Base-by-base conservation (phyloP, 2,113 vertebrate genomes). In the Lophotis ruficrista region DNA sequence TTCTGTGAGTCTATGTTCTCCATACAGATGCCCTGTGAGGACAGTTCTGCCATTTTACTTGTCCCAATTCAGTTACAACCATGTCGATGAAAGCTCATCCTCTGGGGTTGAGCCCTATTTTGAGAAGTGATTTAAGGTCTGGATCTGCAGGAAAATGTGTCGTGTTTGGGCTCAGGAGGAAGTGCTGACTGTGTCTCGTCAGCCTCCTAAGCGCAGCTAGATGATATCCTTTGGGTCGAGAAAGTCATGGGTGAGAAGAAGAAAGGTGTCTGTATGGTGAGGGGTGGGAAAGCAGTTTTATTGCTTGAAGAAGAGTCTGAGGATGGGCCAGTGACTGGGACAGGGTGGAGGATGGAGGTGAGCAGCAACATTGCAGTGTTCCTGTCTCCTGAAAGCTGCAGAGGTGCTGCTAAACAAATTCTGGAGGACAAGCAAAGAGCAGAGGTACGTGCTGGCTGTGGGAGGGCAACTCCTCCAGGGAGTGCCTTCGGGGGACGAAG, bases 21-120 rank as follows among this genome's bases (percentile, higher is more conserved):
- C 0, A 0, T 57, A 8, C 17, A 1, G 2, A 24, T 27, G 25
- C 9, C 33, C 0, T 0, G 0, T 30, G 54, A 50, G 41, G 12
- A 48, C 1, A 1, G 64, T 70, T 69, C 41, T 93, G 68, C 48
- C 43, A 9, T 69, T 86, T 54, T 17, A 13, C 4, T 79, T 23
- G 17, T 47, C 18, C 30, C 8, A 12, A 9, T 73, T 72, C 12
- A 48, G 66, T 15, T 47, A 24, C 60, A 58, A 30, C 25, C 12
- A 14, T 9, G 7, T 33, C 0, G 0, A 17, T 79, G 35, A 27
- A 68, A 70, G 54, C 87, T 77, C 24, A 54, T 33, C 33, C 68
- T 79, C 41, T 19, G 50, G 77, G 50, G 16, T 45, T 83, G 47
- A 81, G 65, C 79, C 33, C 8, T 43, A 9, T 61, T 92, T 66